Evolutionary conservation across 2,113 vertebrate genomes (phyloP).

Genomic region (Nerophis lumbriciformis): DNA sequence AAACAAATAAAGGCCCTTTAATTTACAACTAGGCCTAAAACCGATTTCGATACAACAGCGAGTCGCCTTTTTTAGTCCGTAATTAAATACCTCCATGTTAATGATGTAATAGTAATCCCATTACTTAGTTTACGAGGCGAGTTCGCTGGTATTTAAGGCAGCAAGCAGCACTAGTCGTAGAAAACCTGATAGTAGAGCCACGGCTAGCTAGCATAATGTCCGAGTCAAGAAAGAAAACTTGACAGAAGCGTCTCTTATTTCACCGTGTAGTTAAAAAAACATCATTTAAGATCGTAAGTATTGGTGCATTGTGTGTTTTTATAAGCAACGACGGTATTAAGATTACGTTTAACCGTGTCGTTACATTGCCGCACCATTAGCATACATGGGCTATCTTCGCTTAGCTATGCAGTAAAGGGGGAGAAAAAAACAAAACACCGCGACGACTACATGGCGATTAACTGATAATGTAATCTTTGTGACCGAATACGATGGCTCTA

Average conservation of each 20-base stretch:
- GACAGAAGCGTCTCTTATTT: no score
- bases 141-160: neutral
- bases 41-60: neutral
- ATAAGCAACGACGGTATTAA: neutral
- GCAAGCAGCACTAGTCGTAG: constrained; percentile 11
- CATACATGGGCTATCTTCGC: constrained; percentile 38
- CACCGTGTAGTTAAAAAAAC: neutral
- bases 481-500: accelerated
- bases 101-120: neutral
- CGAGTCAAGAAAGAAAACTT: constrained; percentile 1
- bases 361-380: constrained; percentile 1
- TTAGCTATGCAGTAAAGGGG: constrained; percentile 34
- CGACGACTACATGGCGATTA: constrained; percentile 32
- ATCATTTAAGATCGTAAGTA: accelerated
- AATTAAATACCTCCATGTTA: neutral
- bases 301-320: accelerated
- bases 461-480: neutral
- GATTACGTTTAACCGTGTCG: neutral
- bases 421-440: constrained; percentile 55
- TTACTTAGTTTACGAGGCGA: neutral
- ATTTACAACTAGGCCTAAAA: constrained; percentile 17
- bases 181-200: constrained; percentile 14
- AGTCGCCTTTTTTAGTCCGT: neutral
- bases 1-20: constrained; percentile 58
- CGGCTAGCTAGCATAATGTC: constrained; percentile 25